A percentile compares a stretch with the other conserved stretches of the same genome.
phyloP scores from a whole-genome alignment of 1,140 invertebrate species.

The Alviniconcha marisindica region DNA sequence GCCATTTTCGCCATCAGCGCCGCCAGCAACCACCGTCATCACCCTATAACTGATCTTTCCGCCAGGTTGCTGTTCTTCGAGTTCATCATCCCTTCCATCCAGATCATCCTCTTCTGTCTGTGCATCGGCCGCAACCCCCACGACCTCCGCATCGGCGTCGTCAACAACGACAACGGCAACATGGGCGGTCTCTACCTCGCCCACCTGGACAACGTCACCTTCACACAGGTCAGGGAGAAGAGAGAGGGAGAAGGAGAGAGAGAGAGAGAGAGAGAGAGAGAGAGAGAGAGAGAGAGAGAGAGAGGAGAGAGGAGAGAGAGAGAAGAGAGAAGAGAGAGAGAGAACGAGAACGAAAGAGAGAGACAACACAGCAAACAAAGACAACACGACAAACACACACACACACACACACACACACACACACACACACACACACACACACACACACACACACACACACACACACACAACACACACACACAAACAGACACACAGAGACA shows the following conservation, averaged over 20 bases:
- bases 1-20: slow-evolving; percentile 45
- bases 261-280: not conserved
- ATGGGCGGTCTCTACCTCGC: slow-evolving; percentile 56
- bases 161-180: slow-evolving; percentile 75
- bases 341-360: too few relatives aligned
- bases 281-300: not conserved
- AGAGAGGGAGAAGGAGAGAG: not conserved
- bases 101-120: slow-evolving; percentile 96
- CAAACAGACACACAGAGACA: too few relatives aligned
- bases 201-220: slow-evolving; percentile 58
- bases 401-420: not conserved
- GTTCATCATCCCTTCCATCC: slow-evolving; percentile 92
- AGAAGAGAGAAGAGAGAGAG: not conserved
- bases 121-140: slow-evolving; percentile 94
- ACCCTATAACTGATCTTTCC: not conserved
- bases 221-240: slow-evolving; percentile 55
- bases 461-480: too few relatives aligned
- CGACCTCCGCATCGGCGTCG: slow-evolving; percentile 89
- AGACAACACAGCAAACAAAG: not conserved
- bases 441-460: too few relatives aligned
- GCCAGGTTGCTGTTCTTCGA: slow-evolving; percentile 83
- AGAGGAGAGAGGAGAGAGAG: not conserved
- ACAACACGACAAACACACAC: too few relatives aligned
- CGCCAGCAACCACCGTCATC: not conserved
- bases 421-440: too few relatives aligned